Evolutionary conservation across 2,888 invertebrate genomes (phyloP).

Genomic region (Neoscelio sp.): DNA sequence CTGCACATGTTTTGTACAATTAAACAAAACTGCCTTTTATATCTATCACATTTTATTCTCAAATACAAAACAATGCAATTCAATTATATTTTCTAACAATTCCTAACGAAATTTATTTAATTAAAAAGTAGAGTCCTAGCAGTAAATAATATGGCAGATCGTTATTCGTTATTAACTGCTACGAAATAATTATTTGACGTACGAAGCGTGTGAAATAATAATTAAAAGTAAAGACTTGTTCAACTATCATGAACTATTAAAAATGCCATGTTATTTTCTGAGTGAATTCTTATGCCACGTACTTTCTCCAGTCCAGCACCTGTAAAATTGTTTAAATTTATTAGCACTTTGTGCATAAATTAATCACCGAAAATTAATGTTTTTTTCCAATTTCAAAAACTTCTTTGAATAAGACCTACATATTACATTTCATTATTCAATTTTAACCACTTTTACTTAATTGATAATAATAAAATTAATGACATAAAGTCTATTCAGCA

Average conservation of each 20-base stretch:
- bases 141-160: slow-evolving; percentile 5
- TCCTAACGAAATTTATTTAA: neutral
- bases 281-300: slow-evolving; percentile 9
- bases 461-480: neutral
- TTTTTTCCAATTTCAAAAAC: slow-evolving; percentile 27
- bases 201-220: slow-evolving; percentile 45
- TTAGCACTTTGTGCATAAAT: slow-evolving; percentile 29
- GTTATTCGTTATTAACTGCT: slow-evolving; percentile 20
- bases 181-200: slow-evolving; percentile 31
- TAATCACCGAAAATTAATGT: slow-evolving; percentile 30
- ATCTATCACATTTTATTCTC: too few species aligned
- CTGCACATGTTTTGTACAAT: neutral
- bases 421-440: neutral
- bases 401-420: slow-evolving; percentile 2
- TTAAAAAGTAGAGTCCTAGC: slow-evolving; percentile 7
- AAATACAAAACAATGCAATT: too few species aligned
- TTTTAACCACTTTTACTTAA: neutral
- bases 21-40: too few species aligned
- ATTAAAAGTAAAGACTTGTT: slow-evolving; percentile 30
- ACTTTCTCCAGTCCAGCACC: slow-evolving; percentile 48
- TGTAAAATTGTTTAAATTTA: slow-evolving; percentile 42
- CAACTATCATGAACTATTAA: slow-evolving; percentile 15
- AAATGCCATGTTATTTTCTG: slow-evolving; percentile 21
- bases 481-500: too few species aligned
- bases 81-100: slow-evolving; percentile 6